A percentile compares a stretch with the other conserved stretches of the same genome.
These are phyloP conservation scores for Latrodectus hesperus DNA, from an alignment of 2,888 invertebrate genomes.

Conservation along the genomic window DNA sequence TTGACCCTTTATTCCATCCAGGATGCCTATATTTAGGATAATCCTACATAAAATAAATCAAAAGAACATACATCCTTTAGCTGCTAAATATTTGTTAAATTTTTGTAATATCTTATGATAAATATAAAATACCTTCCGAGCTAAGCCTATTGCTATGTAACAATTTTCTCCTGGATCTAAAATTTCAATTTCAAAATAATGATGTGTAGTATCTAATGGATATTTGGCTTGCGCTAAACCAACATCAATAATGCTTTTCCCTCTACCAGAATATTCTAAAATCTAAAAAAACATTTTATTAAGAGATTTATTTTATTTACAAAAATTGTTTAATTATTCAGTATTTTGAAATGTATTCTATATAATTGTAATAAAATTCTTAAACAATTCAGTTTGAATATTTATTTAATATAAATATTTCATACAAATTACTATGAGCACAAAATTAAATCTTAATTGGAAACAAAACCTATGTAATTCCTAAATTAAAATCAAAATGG, in stretches of 20 bases:
- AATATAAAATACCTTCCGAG: constrained; percentile 75
- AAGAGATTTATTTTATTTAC: too few species aligned
- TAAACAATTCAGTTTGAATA: too few species aligned
- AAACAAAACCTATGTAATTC: too few species aligned
- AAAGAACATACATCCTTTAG: neutral
- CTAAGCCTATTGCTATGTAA: constrained; percentile 78
- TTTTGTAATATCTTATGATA: neutral
- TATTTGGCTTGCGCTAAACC: constrained; percentile 78
- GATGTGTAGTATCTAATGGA: constrained; percentile 77
- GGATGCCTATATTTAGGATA: constrained; percentile 78
- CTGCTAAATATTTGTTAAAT: neutral
- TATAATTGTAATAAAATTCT: too few species aligned
- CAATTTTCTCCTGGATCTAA: constrained; percentile 78
- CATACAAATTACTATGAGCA: too few species aligned
- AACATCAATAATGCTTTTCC: constrained; percentile 77
- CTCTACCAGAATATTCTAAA: constrained; percentile 77
- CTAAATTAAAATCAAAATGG: too few species aligned
- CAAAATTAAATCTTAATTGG: too few species aligned
- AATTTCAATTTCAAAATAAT: constrained; percentile 79
- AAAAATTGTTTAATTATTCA: too few species aligned
- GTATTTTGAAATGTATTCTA: too few species aligned
- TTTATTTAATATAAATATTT: too few species aligned
- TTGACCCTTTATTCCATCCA: constrained; percentile 79
- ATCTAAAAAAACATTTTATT: constrained; percentile 72
- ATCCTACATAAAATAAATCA: constrained; percentile 74